Base-by-base conservation (phyloP, 2,113 vertebrate species). In the Brachirus orientalis region DNA sequence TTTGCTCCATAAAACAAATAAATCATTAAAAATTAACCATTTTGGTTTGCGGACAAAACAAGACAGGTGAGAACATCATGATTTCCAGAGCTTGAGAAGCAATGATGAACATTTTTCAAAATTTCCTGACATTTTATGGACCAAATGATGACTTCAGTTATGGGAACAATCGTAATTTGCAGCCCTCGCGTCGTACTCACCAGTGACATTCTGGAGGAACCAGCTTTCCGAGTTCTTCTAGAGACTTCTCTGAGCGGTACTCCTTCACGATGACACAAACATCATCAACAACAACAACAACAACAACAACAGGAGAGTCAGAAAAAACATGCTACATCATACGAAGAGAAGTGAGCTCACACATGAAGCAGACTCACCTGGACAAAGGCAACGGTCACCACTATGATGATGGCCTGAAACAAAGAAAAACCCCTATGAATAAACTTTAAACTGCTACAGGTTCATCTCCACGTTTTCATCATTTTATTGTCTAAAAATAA, bases 171-270 rank as follows among this genome's bases (percentile, higher is more conserved):
- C 9, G 2, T 12, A 40, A 40, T 10, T 40, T 10, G 4, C 38
- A 10, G 38, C 38, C 9, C 3, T 40, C 6, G 38, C 8, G 11
- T 10, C 40, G 14, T 6, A 55, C 54, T 81, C 93, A 99, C 98
- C 97, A 99, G 85, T 99, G 95, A 81, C 98, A 99, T 94, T 95
- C 95, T 81, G 98, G 98, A 89, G 98, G 98, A 69, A 99, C 94
- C 84, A 99, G 93, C 89, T 99, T 99, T 77, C 93, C 96, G 57
- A 99, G 84, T 63, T 99, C 98, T 88, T 97, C 97, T 37, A 99
- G 93, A 77, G 98, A 99, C 75, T 99, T 99, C 92, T 99, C 98
- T 63, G 98, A 99, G 66, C 98, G 95, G 80, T 99, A 99, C 83
- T 99, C 98, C 97, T 99, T 74, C 59, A 80, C n/a, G 12, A 35